These are phyloP conservation scores for Onychomys torridus DNA, from an alignment of 2,797 vertebrate species.

Conservation along the genomic window DNA sequence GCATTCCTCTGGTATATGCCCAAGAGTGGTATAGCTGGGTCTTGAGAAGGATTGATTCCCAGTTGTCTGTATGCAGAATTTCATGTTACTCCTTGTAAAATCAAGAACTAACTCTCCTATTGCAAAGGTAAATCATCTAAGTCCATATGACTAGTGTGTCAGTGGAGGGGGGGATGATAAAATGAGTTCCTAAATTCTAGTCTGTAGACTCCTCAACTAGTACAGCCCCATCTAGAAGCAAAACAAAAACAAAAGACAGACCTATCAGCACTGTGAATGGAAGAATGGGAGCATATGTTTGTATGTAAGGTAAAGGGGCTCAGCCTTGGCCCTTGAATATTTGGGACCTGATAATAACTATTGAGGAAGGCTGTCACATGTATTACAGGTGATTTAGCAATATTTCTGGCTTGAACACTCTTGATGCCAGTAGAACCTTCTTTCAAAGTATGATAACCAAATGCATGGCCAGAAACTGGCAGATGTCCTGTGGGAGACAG, in stretches of 20 bases:
- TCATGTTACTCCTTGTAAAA: not conserved
- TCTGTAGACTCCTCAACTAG: not conserved
- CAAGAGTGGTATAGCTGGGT: too few species aligned
- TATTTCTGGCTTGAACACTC: not conserved
- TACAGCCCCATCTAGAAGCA: not conserved
- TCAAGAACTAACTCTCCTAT: not conserved
- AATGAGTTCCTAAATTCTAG: not conserved
- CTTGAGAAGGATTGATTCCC: too few species aligned
- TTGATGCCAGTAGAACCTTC: not conserved
- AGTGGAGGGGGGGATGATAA: not conserved
- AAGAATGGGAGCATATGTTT: not conserved
- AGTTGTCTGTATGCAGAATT: not conserved
- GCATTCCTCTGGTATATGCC: too few species aligned
- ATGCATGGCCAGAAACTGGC: not conserved
- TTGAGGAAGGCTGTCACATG: not conserved
- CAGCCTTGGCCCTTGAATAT: not conserved
- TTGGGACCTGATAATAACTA: not conserved
- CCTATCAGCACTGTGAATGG: not conserved
- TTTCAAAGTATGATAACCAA: not conserved
- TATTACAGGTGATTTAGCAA: not conserved
- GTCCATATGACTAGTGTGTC: not conserved
- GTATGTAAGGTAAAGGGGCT: not conserved
- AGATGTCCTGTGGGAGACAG: not conserved
- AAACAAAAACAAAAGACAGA: not conserved
- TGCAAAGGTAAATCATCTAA: not conserved